Conservation (phyloP, 2,797 vertebrate genomes). For the Hirundo rustica region DNA sequence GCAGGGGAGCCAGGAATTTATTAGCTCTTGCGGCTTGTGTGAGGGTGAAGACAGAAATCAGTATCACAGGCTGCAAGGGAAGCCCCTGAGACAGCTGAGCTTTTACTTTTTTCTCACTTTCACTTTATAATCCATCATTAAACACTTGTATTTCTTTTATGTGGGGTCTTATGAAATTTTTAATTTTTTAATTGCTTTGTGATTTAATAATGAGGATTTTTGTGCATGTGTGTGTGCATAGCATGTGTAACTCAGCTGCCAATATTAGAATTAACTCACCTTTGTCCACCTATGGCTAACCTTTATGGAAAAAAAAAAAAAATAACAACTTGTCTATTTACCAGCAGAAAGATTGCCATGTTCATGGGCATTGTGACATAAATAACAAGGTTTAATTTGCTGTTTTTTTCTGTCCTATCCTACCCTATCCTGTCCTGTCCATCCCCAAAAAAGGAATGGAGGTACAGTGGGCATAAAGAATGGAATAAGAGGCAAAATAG, state of each 20-base stretch:
- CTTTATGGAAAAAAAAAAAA: neutral
- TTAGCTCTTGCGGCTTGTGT: slow-evolving; percentile 86
- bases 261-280: slow-evolving; percentile 57
- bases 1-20: slow-evolving; percentile 86
- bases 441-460: neutral
- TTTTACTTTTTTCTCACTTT: slow-evolving; percentile 71
- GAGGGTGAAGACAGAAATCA: slow-evolving; percentile 80
- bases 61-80: slow-evolving; percentile 76
- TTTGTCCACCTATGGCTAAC: slow-evolving; percentile 40
- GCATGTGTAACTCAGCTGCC: slow-evolving; percentile 46
- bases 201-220: slow-evolving; percentile 78
- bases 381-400: neutral
- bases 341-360: neutral
- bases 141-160: slow-evolving; percentile 84
- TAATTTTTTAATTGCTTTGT: slow-evolving; percentile 85
- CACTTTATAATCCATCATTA: slow-evolving; percentile 80
- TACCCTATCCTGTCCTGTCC: neutral
- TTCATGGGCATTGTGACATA: neutral
- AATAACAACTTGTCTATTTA: neutral
- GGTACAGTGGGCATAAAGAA: neutral
- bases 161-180: slow-evolving; percentile 79
- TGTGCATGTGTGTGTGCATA: slow-evolving; percentile 33
- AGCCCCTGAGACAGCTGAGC: slow-evolving; percentile 79
- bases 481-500: neutral
- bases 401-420: neutral